phyloP scores from a whole-genome alignment of 2,888 invertebrate species.

The Didymodactylos carnosus region DNA sequence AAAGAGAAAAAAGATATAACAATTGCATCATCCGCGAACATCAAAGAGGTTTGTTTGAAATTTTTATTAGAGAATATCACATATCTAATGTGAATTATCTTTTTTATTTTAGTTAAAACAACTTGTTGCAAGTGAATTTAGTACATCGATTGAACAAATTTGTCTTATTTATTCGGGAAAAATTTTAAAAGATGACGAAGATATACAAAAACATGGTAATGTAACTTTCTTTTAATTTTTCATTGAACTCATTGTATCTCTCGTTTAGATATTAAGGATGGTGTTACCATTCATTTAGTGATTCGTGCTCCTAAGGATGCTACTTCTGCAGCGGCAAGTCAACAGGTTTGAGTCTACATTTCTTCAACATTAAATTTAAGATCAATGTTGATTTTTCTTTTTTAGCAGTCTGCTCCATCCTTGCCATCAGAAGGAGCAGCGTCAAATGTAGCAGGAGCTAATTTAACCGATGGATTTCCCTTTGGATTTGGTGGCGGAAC shows the following conservation, averaged over 20 bases:
- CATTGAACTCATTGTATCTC: not conserved
- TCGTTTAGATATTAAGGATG: conserved; percentile 1
- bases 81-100: too few species aligned
- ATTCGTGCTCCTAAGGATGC: not conserved
- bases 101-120: not conserved
- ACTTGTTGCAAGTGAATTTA: conserved; percentile 5
- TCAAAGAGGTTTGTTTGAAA: conserved; percentile 47
- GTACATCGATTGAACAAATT: conserved; percentile 8
- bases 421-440: not conserved
- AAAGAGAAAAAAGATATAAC: conserved; percentile 76
- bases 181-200: conserved; percentile 13
- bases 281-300: conserved; percentile 12
- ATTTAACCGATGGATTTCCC: not conserved
- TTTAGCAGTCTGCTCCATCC: too few species aligned
- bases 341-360: too few species aligned
- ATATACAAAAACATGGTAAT: conserved; percentile 5
- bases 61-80: conserved; percentile 28
- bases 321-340: not conserved
- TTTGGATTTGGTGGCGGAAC: conserved; percentile 1
- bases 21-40: conserved; percentile 58
- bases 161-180: conserved; percentile 13
- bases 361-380: too few species aligned
- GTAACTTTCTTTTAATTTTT: not conserved
- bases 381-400: too few species aligned
- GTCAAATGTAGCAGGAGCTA: not conserved